These are phyloP conservation scores for Aptenodytes patagonicus DNA, from an alignment of 2,113 vertebrate genomes.

Conservation along the genomic window DNA sequence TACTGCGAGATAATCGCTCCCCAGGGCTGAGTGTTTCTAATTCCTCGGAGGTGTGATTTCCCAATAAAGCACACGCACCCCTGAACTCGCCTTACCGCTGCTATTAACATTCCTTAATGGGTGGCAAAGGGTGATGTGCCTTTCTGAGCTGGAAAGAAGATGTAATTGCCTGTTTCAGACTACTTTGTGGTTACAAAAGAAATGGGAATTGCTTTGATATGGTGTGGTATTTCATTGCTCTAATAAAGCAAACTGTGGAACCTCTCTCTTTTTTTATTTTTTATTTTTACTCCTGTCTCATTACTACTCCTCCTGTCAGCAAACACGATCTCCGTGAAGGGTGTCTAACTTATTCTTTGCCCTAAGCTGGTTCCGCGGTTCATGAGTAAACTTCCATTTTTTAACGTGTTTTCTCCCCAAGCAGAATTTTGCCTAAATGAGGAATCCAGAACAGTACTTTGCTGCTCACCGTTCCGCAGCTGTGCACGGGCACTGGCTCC, in stretches of 20 bases:
- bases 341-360: background rate
- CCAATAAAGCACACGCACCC: background rate
- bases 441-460: background rate
- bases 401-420: background rate
- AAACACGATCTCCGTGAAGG: background rate
- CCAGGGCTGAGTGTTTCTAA: background rate
- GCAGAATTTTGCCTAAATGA: background rate
- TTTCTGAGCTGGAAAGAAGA: background rate
- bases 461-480: rapidly evolving
- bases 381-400: background rate
- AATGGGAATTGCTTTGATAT: background rate
- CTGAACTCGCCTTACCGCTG: background rate
- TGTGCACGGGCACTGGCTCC: background rate
- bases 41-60: background rate
- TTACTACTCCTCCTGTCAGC: background rate
- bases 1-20: background rate
- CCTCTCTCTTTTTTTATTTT: background rate
- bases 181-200: background rate
- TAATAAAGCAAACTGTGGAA: background rate
- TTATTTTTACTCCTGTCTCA: background rate
- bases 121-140: background rate
- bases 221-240: background rate
- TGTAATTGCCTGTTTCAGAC: conserved; percentile 13
- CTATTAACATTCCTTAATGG: background rate
- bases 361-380: background rate